phyloP scores from a whole-genome alignment of 1,140 invertebrate species.

The Caerostris darwini region DNA sequence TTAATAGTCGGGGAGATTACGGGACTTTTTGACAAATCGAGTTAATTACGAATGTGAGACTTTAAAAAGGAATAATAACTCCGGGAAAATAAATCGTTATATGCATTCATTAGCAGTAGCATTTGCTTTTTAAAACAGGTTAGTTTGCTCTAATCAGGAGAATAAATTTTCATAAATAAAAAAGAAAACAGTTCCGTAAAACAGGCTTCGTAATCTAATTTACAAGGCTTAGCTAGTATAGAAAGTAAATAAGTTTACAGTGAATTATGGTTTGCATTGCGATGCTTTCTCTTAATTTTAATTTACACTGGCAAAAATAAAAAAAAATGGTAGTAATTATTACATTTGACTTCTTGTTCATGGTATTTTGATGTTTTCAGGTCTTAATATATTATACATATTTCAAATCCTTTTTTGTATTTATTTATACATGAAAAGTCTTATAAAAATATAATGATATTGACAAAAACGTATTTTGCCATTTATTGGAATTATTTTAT shows the following conservation, averaged over 20 bases:
- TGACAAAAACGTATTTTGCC: no score
- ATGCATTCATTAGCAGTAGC: neutral
- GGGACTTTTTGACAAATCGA: conserved; percentile 23
- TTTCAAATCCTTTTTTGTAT: no score
- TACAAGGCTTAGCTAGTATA: neutral
- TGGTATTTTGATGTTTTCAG: neutral
- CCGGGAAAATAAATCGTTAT: neutral
- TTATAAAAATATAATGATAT: no score
- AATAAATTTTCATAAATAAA: neutral
- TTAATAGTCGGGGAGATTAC: neutral
- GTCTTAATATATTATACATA: no score
- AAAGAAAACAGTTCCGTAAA: neutral
- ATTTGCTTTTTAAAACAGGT: conserved; percentile 19
- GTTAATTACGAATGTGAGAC: conserved; percentile 30
- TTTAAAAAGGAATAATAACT: neutral
- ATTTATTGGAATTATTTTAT: no score
- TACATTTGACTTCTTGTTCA: conserved; percentile 9
- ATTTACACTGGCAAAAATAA: neutral
- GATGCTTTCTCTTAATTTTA: neutral
- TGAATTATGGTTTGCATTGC: neutral
- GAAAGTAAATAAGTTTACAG: neutral
- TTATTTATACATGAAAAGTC: no score
- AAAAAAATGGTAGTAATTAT: neutral
- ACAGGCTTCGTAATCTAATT: neutral
- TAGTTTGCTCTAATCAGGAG: neutral